phyloP scores from a whole-genome alignment of 2,888 invertebrate species.

The Lithophane semibrunnea region DNA sequence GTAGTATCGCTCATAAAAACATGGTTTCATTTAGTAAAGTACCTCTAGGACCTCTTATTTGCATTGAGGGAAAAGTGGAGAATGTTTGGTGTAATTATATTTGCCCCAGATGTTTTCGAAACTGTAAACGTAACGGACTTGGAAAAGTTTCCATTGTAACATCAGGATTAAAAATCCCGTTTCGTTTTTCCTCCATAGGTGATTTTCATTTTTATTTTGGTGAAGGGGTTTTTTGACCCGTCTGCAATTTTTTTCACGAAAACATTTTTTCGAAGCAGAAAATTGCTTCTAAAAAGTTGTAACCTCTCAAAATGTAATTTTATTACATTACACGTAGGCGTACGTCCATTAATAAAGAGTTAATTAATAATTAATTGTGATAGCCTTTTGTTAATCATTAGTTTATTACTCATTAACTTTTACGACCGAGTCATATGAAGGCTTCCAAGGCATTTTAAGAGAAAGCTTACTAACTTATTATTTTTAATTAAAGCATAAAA shows the following conservation, averaged over 20 bases:
- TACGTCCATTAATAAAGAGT: not conserved
- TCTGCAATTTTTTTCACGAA: not conserved
- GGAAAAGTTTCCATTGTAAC: slow-evolving; percentile 3
- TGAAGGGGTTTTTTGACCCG: not conserved
- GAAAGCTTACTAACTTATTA: not conserved
- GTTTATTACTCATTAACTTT: not conserved
- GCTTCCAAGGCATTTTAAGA: not conserved
- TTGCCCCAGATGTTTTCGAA: slow-evolving; percentile 26
- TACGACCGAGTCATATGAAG: not conserved
- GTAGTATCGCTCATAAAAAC: not conserved
- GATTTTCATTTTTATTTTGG: slow-evolving; percentile 2
- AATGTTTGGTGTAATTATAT: slow-evolving; percentile 17
- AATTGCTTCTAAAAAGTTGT: not conserved
- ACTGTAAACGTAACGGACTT: not conserved
- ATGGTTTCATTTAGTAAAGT: not conserved
- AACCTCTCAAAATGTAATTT: not conserved
- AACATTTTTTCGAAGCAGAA: not conserved
- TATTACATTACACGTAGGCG: not conserved
- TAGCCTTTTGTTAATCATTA: not conserved
- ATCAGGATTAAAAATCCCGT: slow-evolving; percentile 10
- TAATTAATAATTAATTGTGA: not conserved
- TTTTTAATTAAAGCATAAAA: not conserved
- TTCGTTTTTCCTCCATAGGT: slow-evolving; percentile 1
- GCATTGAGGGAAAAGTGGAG: not conserved
- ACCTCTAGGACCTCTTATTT: not conserved